Conservation (phyloP, 1,140 invertebrate species). For the Nylanderia fulva region DNA sequence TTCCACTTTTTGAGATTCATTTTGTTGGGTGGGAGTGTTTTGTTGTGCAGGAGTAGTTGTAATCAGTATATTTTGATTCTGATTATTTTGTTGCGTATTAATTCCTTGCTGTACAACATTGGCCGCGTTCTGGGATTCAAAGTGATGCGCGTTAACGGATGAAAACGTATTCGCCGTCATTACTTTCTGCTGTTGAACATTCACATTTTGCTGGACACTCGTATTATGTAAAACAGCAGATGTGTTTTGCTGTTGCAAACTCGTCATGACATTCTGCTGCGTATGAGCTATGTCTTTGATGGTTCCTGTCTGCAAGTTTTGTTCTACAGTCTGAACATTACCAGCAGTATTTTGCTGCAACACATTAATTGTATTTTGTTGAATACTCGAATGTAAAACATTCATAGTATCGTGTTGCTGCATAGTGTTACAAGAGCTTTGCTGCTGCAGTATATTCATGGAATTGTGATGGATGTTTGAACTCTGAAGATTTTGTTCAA, state of each 20-base stretch:
- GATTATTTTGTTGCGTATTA: slow-evolving; percentile 72
- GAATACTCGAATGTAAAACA: slow-evolving; percentile 77
- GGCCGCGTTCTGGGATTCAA: slow-evolving; percentile 64
- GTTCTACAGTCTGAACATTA: slow-evolving; percentile 73
- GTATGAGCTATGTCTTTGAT: slow-evolving; percentile 62
- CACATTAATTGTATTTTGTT: slow-evolving; percentile 81
- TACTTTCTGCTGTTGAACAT: slow-evolving; percentile 75
- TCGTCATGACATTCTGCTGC: slow-evolving; percentile 71
- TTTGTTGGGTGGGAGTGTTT: slow-evolving; percentile 67
- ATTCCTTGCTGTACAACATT: slow-evolving; percentile 66
- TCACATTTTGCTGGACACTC: slow-evolving; percentile 72
- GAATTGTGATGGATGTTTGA: slow-evolving; percentile 78
- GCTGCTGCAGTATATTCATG: slow-evolving; percentile 77
- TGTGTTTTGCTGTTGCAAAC: slow-evolving; percentile 77
- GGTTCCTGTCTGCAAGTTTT: slow-evolving; percentile 74
- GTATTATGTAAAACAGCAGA: slow-evolving; percentile 71
- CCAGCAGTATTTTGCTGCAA: slow-evolving; percentile 77
- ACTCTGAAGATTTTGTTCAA: slow-evolving; percentile 81
- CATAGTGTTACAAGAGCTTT: slow-evolving; percentile 72
- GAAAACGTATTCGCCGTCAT: slow-evolving; percentile 69
- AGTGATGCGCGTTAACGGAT: slow-evolving; percentile 73
- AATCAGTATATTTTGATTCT: slow-evolving; percentile 81
- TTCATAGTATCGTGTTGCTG: slow-evolving; percentile 73
- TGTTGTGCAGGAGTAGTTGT: slow-evolving; percentile 74
- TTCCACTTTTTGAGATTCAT: slow-evolving; percentile 72